Evolutionary conservation across 1,140 invertebrate genomes (phyloP).

Genomic region (Sinonovacula constricta): DNA sequence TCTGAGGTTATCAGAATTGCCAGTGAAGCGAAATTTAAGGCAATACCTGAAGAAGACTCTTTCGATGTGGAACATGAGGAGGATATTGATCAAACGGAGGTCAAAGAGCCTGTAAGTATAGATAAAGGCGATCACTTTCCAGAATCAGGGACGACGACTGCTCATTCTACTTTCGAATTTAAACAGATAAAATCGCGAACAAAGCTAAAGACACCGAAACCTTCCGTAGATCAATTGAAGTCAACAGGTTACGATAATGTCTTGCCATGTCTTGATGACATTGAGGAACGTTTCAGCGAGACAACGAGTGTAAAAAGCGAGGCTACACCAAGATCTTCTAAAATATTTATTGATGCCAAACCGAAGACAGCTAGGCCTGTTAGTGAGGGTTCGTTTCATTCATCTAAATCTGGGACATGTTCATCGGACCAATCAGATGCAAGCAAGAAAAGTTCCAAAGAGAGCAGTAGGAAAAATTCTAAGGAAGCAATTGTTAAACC

Average conservation of each 20-base stretch:
- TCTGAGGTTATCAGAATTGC: slow-evolving; percentile 40
- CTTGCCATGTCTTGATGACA: background rate
- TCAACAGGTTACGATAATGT: background rate
- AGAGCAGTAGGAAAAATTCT: slow-evolving; percentile 33
- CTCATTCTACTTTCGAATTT: slow-evolving; percentile 51
- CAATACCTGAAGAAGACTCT: slow-evolving; percentile 31
- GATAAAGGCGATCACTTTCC: slow-evolving; percentile 31
- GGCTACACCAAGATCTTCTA: no score
- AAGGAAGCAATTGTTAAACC: slow-evolving; percentile 39
- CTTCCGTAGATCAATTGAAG: background rate
- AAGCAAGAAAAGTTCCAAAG: slow-evolving; percentile 3
- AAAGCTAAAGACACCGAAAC: background rate
- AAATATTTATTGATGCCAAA: no score
- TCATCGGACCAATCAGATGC: no score
- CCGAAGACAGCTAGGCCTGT: background rate
- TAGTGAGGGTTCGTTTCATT: no score
- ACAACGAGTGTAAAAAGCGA: background rate
- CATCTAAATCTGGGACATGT: no score
- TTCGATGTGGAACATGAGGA: background rate
- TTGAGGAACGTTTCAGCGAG: background rate
- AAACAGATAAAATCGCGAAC: slow-evolving; percentile 23
- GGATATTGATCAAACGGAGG: background rate
- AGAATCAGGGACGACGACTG: slow-evolving; percentile 44
- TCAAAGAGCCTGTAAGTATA: slow-evolving; percentile 23
- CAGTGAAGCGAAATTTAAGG: slow-evolving; percentile 35